phyloP scores from a whole-genome alignment of 64 coral and sea anemone genomes.

The Porites australiensis region DNA sequence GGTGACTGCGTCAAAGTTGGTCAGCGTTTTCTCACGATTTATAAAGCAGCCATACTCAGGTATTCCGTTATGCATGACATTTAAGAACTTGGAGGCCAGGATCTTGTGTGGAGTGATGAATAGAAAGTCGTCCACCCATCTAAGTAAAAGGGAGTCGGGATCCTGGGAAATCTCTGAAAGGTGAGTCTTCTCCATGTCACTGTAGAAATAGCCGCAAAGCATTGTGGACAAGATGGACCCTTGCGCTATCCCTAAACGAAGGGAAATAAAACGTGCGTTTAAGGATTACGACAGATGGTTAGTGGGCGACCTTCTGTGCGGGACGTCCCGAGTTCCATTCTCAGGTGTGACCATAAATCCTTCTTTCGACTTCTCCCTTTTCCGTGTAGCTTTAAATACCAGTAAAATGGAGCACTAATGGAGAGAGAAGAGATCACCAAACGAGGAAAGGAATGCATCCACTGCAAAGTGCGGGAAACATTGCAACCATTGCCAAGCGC shows the following conservation, averaged over 20 bases:
- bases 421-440: neutral
- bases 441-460: neutral
- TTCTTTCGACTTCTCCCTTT: too few relatives aligned
- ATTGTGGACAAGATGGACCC: constrained; percentile 84
- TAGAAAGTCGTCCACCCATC: constrained; percentile 95
- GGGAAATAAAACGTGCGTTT: neutral
- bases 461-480: neutral
- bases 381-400: too few relatives aligned
- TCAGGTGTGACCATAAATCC: too few relatives aligned
- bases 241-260: constrained; percentile 83
- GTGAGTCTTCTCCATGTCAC: constrained; percentile 82
- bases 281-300: neutral
- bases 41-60: constrained; percentile 90
- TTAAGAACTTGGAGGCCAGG: constrained; percentile 68
- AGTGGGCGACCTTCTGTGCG: too few relatives aligned
- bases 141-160: constrained; percentile 81
- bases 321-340: too few relatives aligned
- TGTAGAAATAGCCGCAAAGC: constrained; percentile 86
- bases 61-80: constrained; percentile 78
- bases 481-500: too few relatives aligned
- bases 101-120: constrained; percentile 61
- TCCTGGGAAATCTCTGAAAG: constrained; percentile 55
- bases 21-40: constrained; percentile 76
- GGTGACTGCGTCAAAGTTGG: constrained; percentile 73
- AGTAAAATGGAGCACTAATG: too few relatives aligned